Evolutionary conservation across 2,797 vertebrate genomes (phyloP).

Genomic region (Onychomys torridus): DNA sequence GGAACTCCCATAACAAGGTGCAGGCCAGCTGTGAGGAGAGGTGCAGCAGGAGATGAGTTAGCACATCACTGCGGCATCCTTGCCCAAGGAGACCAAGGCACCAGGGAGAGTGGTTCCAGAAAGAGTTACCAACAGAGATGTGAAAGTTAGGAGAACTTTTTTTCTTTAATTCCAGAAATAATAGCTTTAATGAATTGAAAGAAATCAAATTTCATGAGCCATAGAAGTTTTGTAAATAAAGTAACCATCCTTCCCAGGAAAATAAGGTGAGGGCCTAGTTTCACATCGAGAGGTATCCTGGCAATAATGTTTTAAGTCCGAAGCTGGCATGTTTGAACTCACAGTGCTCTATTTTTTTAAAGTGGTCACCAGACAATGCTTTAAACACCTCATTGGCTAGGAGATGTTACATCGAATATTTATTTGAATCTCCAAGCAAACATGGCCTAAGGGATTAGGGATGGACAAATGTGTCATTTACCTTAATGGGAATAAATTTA

Average conservation of each 20-base stretch:
- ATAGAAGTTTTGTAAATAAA: conserved; percentile 63
- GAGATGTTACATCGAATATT: neutral
- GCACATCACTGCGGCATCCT: neutral
- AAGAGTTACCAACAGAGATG: conserved; percentile 32
- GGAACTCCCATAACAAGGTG: neutral
- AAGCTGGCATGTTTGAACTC: neutral
- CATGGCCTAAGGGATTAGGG: neutral
- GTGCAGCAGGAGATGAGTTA: neutral
- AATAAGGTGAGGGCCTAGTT: neutral
- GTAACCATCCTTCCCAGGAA: neutral
- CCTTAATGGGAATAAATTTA: neutral
- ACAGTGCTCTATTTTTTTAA: neutral
- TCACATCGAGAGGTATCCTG: neutral
- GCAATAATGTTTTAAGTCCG: neutral
- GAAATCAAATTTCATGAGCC: conserved; percentile 48
- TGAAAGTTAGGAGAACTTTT: neutral
- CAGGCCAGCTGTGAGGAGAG: neutral
- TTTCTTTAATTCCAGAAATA: conserved; percentile 6
- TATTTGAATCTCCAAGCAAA: conserved; percentile 42
- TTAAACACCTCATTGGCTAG: neutral
- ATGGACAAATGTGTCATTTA: neutral
- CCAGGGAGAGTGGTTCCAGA: neutral
- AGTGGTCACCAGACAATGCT: neutral
- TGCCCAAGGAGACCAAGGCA: neutral
- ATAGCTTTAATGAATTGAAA: conserved; percentile 58